phyloP scores from a whole-genome alignment of 1,140 invertebrate genomes.

The Sitophilus oryzae region DNA sequence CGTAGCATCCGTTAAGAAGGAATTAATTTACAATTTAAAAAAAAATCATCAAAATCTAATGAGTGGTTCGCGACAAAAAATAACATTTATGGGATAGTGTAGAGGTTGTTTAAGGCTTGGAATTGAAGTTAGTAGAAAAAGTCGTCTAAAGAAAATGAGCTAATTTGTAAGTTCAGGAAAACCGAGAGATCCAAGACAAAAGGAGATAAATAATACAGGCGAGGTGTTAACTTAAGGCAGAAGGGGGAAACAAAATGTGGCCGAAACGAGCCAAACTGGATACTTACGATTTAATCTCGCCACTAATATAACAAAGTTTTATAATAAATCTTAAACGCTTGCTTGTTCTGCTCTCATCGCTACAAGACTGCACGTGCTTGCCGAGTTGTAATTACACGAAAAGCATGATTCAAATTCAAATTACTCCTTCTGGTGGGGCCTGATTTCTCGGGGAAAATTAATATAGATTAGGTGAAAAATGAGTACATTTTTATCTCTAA shows the following conservation, averaged over 20 bases:
- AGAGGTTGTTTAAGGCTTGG: no score
- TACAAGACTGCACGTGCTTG: constrained; percentile 11
- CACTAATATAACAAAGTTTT: constrained; percentile 25
- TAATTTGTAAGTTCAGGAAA: no score
- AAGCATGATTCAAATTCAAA: background rate
- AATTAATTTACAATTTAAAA: no score
- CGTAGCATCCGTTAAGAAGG: no score
- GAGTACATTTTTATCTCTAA: no score
- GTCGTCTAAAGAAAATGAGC: no score
- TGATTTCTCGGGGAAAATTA: constrained; percentile 5
- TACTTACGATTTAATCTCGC: constrained; percentile 25
- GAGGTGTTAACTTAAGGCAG: constrained; percentile 12
- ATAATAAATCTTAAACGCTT: constrained; percentile 25
- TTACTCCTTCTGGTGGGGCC: background rate
- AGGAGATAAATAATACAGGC: constrained; percentile 22
- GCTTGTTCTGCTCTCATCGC: constrained; percentile 14
- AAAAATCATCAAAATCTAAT: no score
- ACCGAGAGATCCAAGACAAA: constrained; percentile 20
- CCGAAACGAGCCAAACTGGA: constrained; percentile 18
- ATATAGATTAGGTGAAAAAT: no score
- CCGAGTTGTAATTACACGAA: constrained; percentile 14
- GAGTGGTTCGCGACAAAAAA: no score
- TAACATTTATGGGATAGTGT: no score
- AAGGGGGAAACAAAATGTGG: constrained; percentile 14
- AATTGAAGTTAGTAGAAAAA: no score